Evolutionary conservation across 2,797 vertebrate species (phyloP).

Genomic region (Enteromius afrohamiltoni): DNA sequence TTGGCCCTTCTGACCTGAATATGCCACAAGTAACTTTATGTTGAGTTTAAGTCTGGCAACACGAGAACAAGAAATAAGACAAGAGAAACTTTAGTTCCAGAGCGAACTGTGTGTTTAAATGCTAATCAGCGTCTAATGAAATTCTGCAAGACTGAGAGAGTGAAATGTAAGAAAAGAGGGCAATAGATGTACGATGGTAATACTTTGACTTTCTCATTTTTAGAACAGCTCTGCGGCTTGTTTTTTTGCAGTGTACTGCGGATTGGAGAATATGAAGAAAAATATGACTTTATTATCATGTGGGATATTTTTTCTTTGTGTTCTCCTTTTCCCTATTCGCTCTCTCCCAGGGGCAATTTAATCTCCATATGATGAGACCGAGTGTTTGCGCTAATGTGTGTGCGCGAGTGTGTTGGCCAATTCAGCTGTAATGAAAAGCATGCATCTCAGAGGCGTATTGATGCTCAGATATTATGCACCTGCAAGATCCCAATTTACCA

Average conservation of each 20-base stretch:
- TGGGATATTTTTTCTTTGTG: conserved; percentile 56
- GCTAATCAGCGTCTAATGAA: conserved; percentile 42
- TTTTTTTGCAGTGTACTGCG: neutral
- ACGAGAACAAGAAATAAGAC: conserved; percentile 17
- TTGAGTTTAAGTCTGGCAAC: neutral
- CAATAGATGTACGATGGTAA: conserved; percentile 42
- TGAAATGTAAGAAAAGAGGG: conserved; percentile 36
- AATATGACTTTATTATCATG: conserved; percentile 51
- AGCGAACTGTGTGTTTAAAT: conserved; percentile 17
- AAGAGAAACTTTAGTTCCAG: conserved; percentile 9
- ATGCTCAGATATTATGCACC: conserved; percentile 51
- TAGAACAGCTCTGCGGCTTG: conserved; percentile 22
- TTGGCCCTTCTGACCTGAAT: neutral
- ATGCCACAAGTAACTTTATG: neutral
- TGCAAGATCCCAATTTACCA: conserved; percentile 54
- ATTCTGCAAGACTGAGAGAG: conserved; percentile 17
- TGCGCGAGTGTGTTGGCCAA: conserved; percentile 22
- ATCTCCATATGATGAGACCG: conserved; percentile 32
- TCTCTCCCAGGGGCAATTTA: conserved; percentile 56
- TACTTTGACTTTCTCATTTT: conserved; percentile 42
- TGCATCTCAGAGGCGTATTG: conserved; percentile 41
- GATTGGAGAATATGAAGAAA: conserved; percentile 29
- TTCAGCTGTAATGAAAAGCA: conserved; percentile 40
- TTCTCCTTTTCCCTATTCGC: conserved; percentile 50
- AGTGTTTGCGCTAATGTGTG: conserved; percentile 15